Base-by-base conservation (phyloP, 2,888 invertebrate species). In the Volucella inanis region DNA sequence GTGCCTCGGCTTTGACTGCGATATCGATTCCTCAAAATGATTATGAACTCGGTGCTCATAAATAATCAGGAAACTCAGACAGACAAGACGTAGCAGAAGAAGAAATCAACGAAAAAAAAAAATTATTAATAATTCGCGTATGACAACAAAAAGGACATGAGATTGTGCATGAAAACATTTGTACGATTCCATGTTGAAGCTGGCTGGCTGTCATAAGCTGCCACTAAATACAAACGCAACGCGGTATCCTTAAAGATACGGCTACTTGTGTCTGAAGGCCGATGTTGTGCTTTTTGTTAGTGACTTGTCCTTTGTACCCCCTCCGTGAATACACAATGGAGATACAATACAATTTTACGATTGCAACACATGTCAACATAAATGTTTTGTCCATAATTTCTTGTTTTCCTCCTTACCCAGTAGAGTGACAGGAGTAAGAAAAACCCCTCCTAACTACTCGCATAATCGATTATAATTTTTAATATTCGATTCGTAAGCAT, bases 401-500 rank as follows among this genome's bases (percentile, higher is more conserved):
- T 79, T 76, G 76, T 64, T 50, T 45, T 49, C 54, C 55, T 11
- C 50, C 18, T 14, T 11, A 15, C 8, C 49, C 14, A 11, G 38
- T 15, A 4, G 12, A 38, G 10, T 14, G 8, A 38, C 12, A 14
- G 39, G 47, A 11, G 45, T 12, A 54, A n/a, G 14, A 38, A 38
- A 9, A 8, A 41, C 62, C 43, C 41, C 15, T 15, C 49, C 18
- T 10, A 59, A 55, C 49, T 64, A 80, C 79, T 87, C 80, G 80
- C 89, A 90, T 91, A 90, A 91, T 92, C 91, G 91, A 92, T 92
- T 92, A 92, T 92, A 91, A 91, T 91, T 91, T 92, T 91, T 92
- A 91, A 92, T 91, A 92, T 91, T 91, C 91, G 90, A 90, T 90
- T 90, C 89, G 85, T 62, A 87, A 87, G 82, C 87, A 88, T 88